Conservation (phyloP, 2,113 vertebrate genomes). For the Gorsachius goisagi region DNA sequence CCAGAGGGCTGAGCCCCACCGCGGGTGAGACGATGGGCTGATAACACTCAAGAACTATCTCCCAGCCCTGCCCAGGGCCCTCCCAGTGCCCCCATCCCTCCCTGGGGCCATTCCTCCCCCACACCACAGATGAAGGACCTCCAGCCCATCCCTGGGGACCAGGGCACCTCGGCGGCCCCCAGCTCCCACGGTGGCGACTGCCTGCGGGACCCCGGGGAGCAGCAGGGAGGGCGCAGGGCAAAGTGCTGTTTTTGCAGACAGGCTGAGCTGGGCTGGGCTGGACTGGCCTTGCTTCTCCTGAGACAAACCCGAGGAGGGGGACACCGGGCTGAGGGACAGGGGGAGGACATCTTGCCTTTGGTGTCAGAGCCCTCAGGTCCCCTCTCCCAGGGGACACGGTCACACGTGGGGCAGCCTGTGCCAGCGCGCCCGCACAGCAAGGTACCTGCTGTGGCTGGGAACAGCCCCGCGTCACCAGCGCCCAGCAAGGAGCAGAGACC, state of each 20-base stretch:
- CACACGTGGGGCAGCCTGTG: not conserved
- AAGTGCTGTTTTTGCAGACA: slow-evolving; percentile 14
- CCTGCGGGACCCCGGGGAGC: accelerated
- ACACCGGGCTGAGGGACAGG: not conserved
- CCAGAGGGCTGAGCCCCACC: not conserved
- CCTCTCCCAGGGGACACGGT: not conserved
- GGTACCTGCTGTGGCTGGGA: not conserved
- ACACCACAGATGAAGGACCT: not conserved
- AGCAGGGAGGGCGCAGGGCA: not conserved
- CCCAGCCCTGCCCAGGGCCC: not conserved
- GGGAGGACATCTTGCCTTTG: not conserved
- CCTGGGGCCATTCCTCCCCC: not conserved
- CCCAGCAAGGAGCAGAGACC: accelerated
- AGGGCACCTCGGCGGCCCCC: not conserved
- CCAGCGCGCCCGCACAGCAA: accelerated
- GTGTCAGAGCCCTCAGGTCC: not conserved
- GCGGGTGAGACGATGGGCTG: not conserved
- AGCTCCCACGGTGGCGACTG: not conserved
- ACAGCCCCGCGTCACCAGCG: not conserved
- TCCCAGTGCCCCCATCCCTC: not conserved
- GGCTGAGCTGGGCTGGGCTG: not conserved
- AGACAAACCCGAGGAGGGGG: not conserved
- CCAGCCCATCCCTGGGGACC: not conserved
- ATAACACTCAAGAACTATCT: slow-evolving; percentile 49
- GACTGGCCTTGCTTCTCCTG: not conserved